Base-by-base conservation (phyloP, 2,797 vertebrate species). In the Amazonetta brasiliensis region DNA sequence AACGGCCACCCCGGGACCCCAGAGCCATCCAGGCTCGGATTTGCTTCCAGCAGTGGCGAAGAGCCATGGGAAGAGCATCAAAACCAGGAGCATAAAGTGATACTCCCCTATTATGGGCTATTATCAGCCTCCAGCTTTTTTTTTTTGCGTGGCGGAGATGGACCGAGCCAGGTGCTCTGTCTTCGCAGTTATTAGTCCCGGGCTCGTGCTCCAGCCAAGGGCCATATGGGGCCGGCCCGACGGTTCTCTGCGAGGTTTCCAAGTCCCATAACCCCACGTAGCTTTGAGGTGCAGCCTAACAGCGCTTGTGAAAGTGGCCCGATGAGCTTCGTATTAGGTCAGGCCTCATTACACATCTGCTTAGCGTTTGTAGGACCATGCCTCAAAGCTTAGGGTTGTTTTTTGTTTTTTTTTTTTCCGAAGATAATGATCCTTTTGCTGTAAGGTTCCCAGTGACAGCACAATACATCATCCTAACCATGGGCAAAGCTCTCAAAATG, bases 331-430 rank as follows among this genome's bases (percentile, higher is more conserved):
- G 71, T 31, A 71, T 94, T 84, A 75, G 62, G 91, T 96, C 63
- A 91, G 72, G 79, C 56, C 79, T 87, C 66, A 31, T 96, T 82
- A 79, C 87, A 91, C 91, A 90, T 96, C 89, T 96, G 93, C 89
- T 93, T 58, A 71, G 79, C 0, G 22, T 94, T 90, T 94, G 75
- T 22, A 75, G 54, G 79, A 20, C 86, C 62, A 13, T 81, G 78
- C 86, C 93, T 82, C 84, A 72, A 46, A 12, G 37, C 59, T 89
- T 39, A 37, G 58, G 52, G 50, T n/a, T 23, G 52, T 23, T 60
- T 62, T 78, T 62, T 78, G 64, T 68, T 67, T 23, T 60, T 62
- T 78, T 62, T 78, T 68, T 68, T 67, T 7, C 39, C 66, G 25
- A 52, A 66, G 82, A 94, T 92, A 93, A 84, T 39, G 82, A 92